Evolutionary conservation across 1,140 invertebrate genomes (phyloP), one percentile per base, ranked within the genome.

Genomic region (Pogonomyrmex californicus): DNA sequence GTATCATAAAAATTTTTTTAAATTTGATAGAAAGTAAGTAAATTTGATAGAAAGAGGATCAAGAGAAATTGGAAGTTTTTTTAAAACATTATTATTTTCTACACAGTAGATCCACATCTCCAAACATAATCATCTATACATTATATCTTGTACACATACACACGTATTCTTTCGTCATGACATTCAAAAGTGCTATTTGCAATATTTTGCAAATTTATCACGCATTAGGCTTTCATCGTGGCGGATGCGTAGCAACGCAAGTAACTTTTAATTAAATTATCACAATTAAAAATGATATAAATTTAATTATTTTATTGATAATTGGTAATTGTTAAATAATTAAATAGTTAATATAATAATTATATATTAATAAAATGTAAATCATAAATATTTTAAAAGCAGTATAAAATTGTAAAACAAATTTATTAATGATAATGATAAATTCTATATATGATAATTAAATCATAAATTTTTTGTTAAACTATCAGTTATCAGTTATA

Each of bases 81-180:
- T 86, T 86, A 70, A 83, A 85, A 89, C 86, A 86, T 89, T 89
- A 60, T 89, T 87, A 91, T 90, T 77, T 70, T 68, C 75, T 90
- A 90, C 79, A 77, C 75, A 66, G 36, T 49, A 79, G 54, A 76
- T 87, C 49, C 79, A 65, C 79, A 87, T 85, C 49, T 78, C 56
- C 56, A 33, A 89, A 88, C 79, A 51, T 17, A 71, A 77, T 62
- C 75, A 86, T 71, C 17, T 30, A 86, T 68, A 49, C 36, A 12
- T 54, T 85, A 58, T 75, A 3, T 41, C 30, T n/a, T 38, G 12
- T 41, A 73, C 66, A 49, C 68, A 60, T n/a, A 41, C 30, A 82
- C 17, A 49, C 33, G 17, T 47, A 60, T 49, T 58, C 3, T 60
- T 47, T 58, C 3, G n/a, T 49, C 14, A 30, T 73, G 54, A 7